phyloP scores from a whole-genome alignment of 2,888 invertebrate species.

The Dynastes tityus region DNA sequence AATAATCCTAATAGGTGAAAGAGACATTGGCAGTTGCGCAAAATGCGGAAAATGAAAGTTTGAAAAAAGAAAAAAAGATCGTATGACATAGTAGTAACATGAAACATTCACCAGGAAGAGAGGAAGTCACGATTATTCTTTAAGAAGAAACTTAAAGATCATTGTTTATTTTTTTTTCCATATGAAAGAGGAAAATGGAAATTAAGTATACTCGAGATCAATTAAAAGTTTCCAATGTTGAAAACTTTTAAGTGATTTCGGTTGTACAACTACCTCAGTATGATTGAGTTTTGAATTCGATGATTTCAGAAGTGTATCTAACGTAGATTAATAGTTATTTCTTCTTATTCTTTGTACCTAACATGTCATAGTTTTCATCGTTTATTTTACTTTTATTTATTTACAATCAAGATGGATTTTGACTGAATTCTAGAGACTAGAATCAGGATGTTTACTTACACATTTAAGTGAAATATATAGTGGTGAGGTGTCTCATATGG shows the following conservation, averaged over 20 bases:
- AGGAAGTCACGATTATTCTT: neutral
- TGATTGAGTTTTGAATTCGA: neutral
- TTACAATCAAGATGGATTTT: neutral
- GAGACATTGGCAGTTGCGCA: slow-evolving; percentile 7
- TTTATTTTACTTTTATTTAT: slow-evolving; percentile 18
- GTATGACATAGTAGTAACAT: neutral
- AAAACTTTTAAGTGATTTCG: too few relatives aligned
- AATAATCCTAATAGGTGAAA: slow-evolving; percentile 2
- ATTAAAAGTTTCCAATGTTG: too few relatives aligned
- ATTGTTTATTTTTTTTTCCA: neutral
- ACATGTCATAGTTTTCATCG: slow-evolving; percentile 13
- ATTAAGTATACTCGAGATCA: too few relatives aligned
- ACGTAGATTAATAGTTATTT: neutral
- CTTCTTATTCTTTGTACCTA: slow-evolving; percentile 31
- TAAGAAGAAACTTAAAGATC: too few relatives aligned
- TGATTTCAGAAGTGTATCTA: neutral
- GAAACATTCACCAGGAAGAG: neutral
- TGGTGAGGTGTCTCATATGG: too few relatives aligned
- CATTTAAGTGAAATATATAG: too few relatives aligned
- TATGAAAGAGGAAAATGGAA: neutral
- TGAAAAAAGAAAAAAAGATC: neutral
- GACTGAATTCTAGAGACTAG: neutral
- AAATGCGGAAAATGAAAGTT: slow-evolving; percentile 7
- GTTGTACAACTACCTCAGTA: too few relatives aligned
- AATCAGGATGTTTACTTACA: too few relatives aligned